These are phyloP conservation scores for Hoplostethus atlanticus DNA, from an alignment of 2,797 vertebrate species.

Conservation along the genomic window DNA sequence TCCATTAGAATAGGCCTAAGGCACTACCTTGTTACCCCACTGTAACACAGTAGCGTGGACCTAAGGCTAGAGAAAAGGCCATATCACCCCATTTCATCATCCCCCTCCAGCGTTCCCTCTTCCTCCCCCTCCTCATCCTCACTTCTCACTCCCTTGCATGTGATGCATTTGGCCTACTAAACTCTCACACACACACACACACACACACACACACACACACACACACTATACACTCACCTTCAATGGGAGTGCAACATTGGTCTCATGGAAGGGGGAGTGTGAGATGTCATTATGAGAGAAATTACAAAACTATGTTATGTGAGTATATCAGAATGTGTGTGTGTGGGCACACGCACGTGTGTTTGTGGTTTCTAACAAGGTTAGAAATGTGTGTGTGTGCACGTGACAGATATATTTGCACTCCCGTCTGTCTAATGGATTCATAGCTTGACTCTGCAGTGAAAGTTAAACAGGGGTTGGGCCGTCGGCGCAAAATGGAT, in stretches of 20 bases:
- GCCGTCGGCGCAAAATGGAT: slow-evolving; percentile 48
- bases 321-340: slow-evolving; percentile 25
- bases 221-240: neutral
- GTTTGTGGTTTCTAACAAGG: slow-evolving; percentile 4
- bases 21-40: slow-evolving; percentile 65
- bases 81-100: slow-evolving; percentile 80
- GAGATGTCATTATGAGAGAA: slow-evolving; percentile 34
- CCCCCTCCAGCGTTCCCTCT: slow-evolving; percentile 48
- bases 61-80: slow-evolving; percentile 73
- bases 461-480: slow-evolving; percentile 63
- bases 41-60: slow-evolving; percentile 61
- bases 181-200: slow-evolving; percentile 29
- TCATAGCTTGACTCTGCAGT: slow-evolving; percentile 36
- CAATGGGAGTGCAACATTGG: slow-evolving; percentile 38
- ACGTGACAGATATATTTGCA: slow-evolving; percentile 37
- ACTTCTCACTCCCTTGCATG: slow-evolving; percentile 58
- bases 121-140: slow-evolving; percentile 48
- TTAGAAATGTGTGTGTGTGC: slow-evolving; percentile 18
- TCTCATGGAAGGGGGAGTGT: slow-evolving; percentile 12
- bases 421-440: slow-evolving; percentile 57
- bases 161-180: slow-evolving; percentile 56
- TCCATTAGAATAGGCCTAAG: slow-evolving; percentile 70
- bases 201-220: slow-evolving; percentile 28
- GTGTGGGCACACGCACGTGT: slow-evolving; percentile 11
- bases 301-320: slow-evolving; percentile 26